Evolutionary conservation across 2,888 invertebrate genomes (phyloP), one percentile per base, ranked within the genome.

Genomic region (Nasonia oneida): DNA sequence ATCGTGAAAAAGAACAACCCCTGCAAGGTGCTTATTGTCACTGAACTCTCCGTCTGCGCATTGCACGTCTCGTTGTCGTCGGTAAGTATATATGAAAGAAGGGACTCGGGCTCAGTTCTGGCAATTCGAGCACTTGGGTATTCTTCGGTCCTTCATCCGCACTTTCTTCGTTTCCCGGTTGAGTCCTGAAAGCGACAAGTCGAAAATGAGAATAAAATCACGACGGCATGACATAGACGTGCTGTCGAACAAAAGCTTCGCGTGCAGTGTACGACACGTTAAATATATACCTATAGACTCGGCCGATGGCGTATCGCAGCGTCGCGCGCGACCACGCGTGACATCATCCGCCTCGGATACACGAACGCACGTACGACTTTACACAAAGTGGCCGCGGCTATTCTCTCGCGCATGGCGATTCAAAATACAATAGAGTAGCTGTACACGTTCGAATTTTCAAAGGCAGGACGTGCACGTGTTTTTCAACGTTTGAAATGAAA

Each of bases 51-150:
- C 37, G 0, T 37, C 4, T 5, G 37, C 4, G 15, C 47, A 29
- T 15, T 79, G 33, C 33, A 67, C 47, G 8, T 50, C 71, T 71
- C 39, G 33, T 50, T 71, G 80, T 57, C 37, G 76, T 42, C 23
- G 23, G 3, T 29, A 29, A 1, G 29, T 29, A 29, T 29, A 18
- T n/a, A 23, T 10, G 23, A 29, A 67, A 50, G 18, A 33, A 39
- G 39, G 64, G 29, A 57, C 42, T 86, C 70, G 83, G 23, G 74
- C 50, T 77, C 78, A 29, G 67, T 74, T 86, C 75, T 87, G 76
- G 47, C 90, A 90, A 71, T 87, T 85, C 2, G 88, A 57, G 33
- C 90, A 90, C 70, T 83, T 89, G 3, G 83, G 82, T 53, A 86
- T 57, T 81, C 78, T 88, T 47, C 80, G 87, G 3, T 87, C 88